Evolutionary conservation across 2,888 invertebrate species (phyloP).

Genomic region (Lissocephala sabroskyi): DNA sequence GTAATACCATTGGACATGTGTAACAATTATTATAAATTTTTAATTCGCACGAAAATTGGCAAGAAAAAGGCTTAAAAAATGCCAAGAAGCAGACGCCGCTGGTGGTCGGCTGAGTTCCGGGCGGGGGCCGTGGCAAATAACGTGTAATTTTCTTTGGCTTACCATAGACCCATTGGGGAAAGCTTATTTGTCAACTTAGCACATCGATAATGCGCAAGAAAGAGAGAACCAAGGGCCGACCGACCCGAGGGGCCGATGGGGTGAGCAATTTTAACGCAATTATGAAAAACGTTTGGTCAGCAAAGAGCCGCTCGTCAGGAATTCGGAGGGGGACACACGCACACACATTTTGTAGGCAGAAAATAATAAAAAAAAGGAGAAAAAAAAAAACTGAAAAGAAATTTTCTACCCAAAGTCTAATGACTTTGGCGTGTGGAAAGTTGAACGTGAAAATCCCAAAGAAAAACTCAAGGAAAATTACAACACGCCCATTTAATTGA

Average conservation of each 20-base stretch:
- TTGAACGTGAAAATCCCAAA: background rate
- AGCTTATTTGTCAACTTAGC: slow-evolving; percentile 56
- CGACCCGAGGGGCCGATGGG: too few relatives aligned
- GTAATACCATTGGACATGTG: too few relatives aligned
- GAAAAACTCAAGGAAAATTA: slow-evolving; percentile 17
- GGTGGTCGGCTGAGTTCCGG: too few relatives aligned
- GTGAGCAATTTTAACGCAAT: slow-evolving; percentile 44
- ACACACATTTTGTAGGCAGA: too few relatives aligned
- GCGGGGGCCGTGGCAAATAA: slow-evolving; percentile 29
- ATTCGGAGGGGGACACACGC: too few relatives aligned
- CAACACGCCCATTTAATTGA: slow-evolving; percentile 54
- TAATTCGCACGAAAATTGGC: slow-evolving; percentile 36
- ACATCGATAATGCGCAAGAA: slow-evolving; percentile 42
- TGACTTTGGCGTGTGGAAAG: slow-evolving; percentile 16
- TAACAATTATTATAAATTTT: slow-evolving; percentile 45
- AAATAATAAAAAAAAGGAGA: too few relatives aligned
- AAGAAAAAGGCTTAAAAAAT: slow-evolving; percentile 22
- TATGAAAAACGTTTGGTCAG: slow-evolving; percentile 41
- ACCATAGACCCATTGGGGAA: background rate
- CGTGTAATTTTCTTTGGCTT: slow-evolving; percentile 32
- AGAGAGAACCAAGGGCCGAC: background rate
- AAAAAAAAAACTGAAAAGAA: too few relatives aligned
- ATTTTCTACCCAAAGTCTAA: slow-evolving; percentile 4
- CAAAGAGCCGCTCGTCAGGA: too few relatives aligned
- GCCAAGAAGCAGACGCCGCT: too few relatives aligned